A percentile compares a stretch with the other conserved stretches of the same genome.
phyloP scores from a whole-genome alignment of 2,888 invertebrate species.

The Leptinotarsa peninsularis region DNA sequence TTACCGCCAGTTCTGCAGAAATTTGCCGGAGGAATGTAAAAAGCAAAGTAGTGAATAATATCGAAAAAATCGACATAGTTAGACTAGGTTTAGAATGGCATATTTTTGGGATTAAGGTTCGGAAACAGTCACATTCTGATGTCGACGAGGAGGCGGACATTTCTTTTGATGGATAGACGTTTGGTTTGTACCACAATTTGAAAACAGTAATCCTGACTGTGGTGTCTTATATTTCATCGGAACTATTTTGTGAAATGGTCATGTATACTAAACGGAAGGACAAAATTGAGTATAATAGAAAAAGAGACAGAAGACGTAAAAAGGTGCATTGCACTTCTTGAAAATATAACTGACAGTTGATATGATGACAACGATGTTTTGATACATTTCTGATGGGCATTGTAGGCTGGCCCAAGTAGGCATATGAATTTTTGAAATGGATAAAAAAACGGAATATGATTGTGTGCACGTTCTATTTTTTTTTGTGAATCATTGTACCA shows the following conservation, averaged over 20 bases:
- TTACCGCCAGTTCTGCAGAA: conserved; percentile 33
- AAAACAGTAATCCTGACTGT: conserved; percentile 29
- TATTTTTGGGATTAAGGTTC: not conserved
- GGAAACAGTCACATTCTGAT: conserved; percentile 47
- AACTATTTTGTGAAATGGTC: conserved; percentile 45
- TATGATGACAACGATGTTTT: conserved; percentile 52
- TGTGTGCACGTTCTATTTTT: no score
- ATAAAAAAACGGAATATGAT: no score
- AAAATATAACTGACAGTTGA: conserved; percentile 55
- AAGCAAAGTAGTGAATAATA: conserved; percentile 55
- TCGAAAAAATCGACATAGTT: conserved; percentile 55
- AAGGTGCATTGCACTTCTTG: conserved; percentile 54
- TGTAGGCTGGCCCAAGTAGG: conserved; percentile 27
- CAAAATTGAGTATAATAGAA: conserved; percentile 57
- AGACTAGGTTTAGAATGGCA: conserved; percentile 28
- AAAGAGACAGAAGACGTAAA: conserved; percentile 51
- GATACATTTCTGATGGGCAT: conserved; percentile 50
- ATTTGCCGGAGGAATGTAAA: conserved; percentile 44
- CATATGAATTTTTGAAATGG: conserved; percentile 24
- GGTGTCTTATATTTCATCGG: conserved; percentile 24
- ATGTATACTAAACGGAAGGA: conserved; percentile 63
- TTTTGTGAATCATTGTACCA: no score
- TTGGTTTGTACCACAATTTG: conserved; percentile 36
- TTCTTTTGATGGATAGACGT: conserved; percentile 56
- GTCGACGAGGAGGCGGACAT: conserved; percentile 56